These are phyloP conservation scores for Nebria brevicollis DNA, from an alignment of 2,888 invertebrate genomes.

Conservation along the genomic window DNA sequence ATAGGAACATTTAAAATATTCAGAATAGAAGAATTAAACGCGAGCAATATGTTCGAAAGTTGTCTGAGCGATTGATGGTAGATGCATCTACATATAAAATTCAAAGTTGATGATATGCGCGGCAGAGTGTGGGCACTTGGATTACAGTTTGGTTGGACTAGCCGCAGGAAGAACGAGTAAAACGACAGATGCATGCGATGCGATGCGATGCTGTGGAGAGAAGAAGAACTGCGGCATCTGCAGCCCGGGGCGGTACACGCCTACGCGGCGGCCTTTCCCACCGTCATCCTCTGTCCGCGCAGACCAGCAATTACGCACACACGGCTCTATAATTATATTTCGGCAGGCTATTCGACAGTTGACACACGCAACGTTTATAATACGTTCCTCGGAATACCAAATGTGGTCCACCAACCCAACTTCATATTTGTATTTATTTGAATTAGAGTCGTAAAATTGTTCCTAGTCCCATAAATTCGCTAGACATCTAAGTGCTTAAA, in stretches of 20 bases:
- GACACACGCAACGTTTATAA: conserved; percentile 13
- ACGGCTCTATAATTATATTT: conserved; percentile 24
- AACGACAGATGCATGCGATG: conserved; percentile 29
- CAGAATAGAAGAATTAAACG: too few species aligned
- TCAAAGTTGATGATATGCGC: not conserved
- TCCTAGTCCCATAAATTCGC: conserved; percentile 16
- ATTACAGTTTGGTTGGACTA: not conserved
- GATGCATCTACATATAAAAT: not conserved
- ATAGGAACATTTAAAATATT: too few species aligned
- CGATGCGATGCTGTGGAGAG: conserved; percentile 2
- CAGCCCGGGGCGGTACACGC: conserved; percentile 32
- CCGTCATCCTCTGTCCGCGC: conserved; percentile 18
- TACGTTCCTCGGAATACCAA: not conserved
- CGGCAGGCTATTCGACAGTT: conserved; percentile 15
- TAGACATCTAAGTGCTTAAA: not conserved
- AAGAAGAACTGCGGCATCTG: conserved; percentile 28
- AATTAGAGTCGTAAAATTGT: too few species aligned
- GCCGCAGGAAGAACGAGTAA: not conserved
- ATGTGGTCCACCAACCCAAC: too few species aligned
- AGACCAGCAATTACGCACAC: conserved; percentile 19
- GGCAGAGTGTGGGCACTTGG: not conserved
- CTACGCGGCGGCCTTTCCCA: conserved; percentile 39
- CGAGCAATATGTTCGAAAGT: too few species aligned
- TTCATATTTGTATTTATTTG: too few species aligned
- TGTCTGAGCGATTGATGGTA: not conserved